Evolutionary conservation across 1,140 invertebrate species (phyloP), one percentile per base, ranked within the genome.

Genomic region (Mylabris phalerata): DNA sequence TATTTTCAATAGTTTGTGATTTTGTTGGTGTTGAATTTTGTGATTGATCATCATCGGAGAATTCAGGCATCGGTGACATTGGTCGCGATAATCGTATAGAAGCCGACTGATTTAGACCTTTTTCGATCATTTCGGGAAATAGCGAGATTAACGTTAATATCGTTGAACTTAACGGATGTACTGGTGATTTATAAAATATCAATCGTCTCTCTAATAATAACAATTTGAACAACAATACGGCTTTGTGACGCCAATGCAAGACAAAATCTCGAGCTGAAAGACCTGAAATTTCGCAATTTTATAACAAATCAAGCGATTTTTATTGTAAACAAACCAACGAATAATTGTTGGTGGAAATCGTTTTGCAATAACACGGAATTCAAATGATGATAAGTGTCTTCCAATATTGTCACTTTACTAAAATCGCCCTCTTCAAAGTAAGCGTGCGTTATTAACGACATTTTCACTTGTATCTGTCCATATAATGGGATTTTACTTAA

Each of bases 341-440:
- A 88, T 47, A 86, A 81, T 79, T 93, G 89, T 51, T 86, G 80
- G 42, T 81, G 75, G 71, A 82, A 75, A 63, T 88, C 77, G 66
- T 85, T 79, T 65, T 92, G 79, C 76, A 74, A 79, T 69, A 96
- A 81, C 73, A 89, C 96, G 62, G 83, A 83, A 76, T 95, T 95
- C 3, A 99, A 78, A 77, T 97, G 94, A 68, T 87, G 85, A 75
- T 89, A 98, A 43, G 94, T 95, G 73, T 98, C 92, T 71, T 94
- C 84, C 48, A 99, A 77, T 26, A 98, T 79, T 9, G 86, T 86
- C n/a, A 90, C 87, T 74, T 92, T 87, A 50, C 90, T 90, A 69
- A 95, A 96, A 76, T 95, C 92, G 38, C 90, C 89, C 77, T 98
- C 92, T 60, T 95, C 86, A 75, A 98, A 99, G 77, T 98, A 98